Base-by-base conservation (phyloP, 2,888 invertebrate genomes). In the Aspidiotus rigidus region DNA sequence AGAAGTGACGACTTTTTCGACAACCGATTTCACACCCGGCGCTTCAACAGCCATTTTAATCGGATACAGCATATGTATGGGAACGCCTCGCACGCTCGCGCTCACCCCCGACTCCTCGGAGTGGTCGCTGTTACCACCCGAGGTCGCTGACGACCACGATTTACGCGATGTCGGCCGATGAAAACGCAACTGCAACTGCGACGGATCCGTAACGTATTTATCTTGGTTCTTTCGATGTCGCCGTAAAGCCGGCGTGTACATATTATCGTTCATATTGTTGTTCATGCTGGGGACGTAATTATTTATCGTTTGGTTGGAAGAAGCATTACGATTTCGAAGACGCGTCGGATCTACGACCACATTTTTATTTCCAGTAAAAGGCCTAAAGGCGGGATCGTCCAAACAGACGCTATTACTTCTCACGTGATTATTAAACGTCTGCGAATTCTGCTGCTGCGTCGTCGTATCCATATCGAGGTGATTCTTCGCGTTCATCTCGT, bases 151-250 rank as follows among this genome's bases (percentile, higher is more conserved):
- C 44, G 66, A 66, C 66, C 66, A 66, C 44, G 71, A 71, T 44
- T 69, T 70, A 54, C 72, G 69, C 16, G 71, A 69, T 42, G 70
- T 70, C 39, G 75, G 75, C 62, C 74, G 71, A 62, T 71, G 70
- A 73, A 75, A 75, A 70, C 74, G 72, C 66, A 77, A 73, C 73
- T 74, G 71, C 84, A 91, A 80, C 77, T 92, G 90, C 72, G 88
- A 85, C 72, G 89, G 88, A 80, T 92, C 92, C 41, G 87, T 86
- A 40, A 91, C 88, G 79, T 92, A 92, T 79, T 93, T 93, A 72
- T 91, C 91, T 70, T 81, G 81, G 57, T 86, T 85, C 74, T 89
- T 85, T 74, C 90, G 86, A 44, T 92, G 83, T 56, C 87, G 82
- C 17, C 91, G 83, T 54, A 92, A 80, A 57, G 89, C 89, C 76